phyloP scores from a whole-genome alignment of 2,888 invertebrate species.

The Stenolophus ochropezus region DNA sequence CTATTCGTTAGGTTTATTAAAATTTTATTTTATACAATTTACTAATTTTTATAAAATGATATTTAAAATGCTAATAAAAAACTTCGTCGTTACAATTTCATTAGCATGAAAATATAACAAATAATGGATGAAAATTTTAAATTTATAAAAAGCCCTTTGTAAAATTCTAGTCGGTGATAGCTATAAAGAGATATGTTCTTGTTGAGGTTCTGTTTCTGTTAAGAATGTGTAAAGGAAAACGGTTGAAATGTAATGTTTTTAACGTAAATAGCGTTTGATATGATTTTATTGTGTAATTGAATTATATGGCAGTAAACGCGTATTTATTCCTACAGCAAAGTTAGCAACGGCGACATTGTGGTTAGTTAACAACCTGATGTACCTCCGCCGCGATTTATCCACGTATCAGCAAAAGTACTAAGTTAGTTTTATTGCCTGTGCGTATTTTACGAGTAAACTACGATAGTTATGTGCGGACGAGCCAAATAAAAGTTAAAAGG shows the following conservation, averaged over 20 bases:
- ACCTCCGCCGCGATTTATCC: neutral
- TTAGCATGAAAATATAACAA: too few relatives aligned
- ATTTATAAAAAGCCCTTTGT: too few relatives aligned
- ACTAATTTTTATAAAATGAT: too few relatives aligned
- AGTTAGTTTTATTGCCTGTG: neutral
- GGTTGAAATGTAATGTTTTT: neutral
- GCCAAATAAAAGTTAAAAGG: slow-evolving; percentile 39
- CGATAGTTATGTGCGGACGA: neutral
- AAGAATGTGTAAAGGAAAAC: too few relatives aligned
- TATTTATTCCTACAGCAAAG: neutral
- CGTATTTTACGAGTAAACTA: slow-evolving; percentile 12
- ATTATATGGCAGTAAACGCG: neutral
- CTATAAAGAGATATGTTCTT: too few relatives aligned
- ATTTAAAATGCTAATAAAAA: too few relatives aligned
- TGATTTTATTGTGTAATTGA: neutral
- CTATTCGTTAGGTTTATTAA: too few relatives aligned
- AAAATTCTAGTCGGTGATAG: too few relatives aligned
- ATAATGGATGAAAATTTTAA: too few relatives aligned
- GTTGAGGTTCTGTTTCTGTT: too few relatives aligned
- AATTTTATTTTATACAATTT: too few relatives aligned
- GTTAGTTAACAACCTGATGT: neutral
- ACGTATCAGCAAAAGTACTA: neutral
- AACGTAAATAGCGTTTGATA: neutral
- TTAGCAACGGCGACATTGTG: neutral
- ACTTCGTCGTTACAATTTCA: too few relatives aligned